Conservation (phyloP, 92 coral and sea anemone genomes). For the Micromussa lordhowensis region DNA sequence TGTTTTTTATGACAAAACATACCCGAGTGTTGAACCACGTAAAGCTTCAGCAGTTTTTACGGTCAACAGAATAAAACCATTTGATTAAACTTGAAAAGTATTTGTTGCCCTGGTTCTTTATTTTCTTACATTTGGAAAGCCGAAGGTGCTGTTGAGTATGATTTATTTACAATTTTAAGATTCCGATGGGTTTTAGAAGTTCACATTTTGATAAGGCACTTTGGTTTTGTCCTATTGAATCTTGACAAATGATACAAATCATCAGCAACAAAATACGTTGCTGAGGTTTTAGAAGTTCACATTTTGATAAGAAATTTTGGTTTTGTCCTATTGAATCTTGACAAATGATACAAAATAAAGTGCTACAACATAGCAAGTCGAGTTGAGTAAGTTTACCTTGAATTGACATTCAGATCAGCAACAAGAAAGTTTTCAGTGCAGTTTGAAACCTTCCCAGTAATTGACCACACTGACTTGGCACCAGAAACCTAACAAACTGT, state of each 20-base stretch:
- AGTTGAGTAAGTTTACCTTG: not conserved
- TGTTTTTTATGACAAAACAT: not conserved
- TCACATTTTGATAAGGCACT: not conserved
- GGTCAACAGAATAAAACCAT: not conserved
- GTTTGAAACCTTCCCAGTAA: not conserved
- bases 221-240: not conserved
- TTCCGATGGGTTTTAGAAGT: not conserved
- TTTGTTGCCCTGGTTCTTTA: slow-evolving; percentile 1
- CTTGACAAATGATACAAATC: not conserved
- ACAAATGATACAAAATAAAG: not conserved
- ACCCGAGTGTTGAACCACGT: not conserved
- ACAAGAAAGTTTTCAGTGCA: not conserved
- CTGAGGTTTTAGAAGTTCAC: not conserved
- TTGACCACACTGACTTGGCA: not conserved
- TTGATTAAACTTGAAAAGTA: not conserved
- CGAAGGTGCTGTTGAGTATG: not conserved
- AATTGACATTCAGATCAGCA: not conserved
- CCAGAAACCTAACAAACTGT: not conserved
- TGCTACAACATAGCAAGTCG: not conserved
- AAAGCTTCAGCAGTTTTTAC: not conserved
- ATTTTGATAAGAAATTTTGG: not conserved
- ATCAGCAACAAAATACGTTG: no score
- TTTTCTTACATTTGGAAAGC: not conserved
- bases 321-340: not conserved
- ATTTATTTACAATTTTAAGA: slow-evolving; percentile 1